Evolutionary conservation across 1,140 invertebrate genomes (phyloP).

Genomic region (Monomorium pharaonis): DNA sequence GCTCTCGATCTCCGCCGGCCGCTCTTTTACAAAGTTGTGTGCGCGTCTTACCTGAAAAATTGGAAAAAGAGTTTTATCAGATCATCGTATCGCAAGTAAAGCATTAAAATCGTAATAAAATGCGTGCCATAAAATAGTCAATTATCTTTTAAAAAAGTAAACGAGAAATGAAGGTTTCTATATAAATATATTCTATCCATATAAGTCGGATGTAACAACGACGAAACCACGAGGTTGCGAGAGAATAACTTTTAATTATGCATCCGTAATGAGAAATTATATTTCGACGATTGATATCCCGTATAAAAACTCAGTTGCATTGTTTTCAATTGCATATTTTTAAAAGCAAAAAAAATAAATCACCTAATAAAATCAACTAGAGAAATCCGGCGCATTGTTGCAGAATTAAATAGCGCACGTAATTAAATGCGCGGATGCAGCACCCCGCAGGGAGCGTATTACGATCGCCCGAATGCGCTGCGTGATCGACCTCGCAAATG

Average conservation of each 20-base stretch:
- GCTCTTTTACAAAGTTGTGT: background rate
- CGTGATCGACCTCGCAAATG: slow-evolving; percentile 16
- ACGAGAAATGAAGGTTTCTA: background rate
- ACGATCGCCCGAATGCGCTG: slow-evolving; percentile 20
- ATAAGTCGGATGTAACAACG: background rate
- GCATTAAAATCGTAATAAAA: background rate
- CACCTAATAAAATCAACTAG: background rate
- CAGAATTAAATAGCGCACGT: too few relatives aligned
- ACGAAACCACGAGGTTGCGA: background rate
- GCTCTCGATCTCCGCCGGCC: background rate
- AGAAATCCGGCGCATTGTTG: too few relatives aligned
- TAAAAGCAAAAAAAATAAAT: slow-evolving; percentile 1
- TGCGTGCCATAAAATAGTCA: too few relatives aligned
- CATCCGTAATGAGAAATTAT: background rate
- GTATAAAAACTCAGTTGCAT: background rate
- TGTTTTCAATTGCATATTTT: background rate
- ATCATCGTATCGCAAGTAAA: background rate
- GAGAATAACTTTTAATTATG: slow-evolving; percentile 17
- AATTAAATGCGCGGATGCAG: slow-evolving; percentile 17
- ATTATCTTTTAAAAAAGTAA: background rate
- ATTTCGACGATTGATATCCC: background rate
- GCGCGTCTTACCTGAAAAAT: slow-evolving; percentile 12
- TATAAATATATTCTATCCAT: too few relatives aligned
- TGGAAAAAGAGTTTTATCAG: background rate
- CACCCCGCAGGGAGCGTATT: background rate